A percentile compares a stretch with the other conserved stretches of the same genome.
Conservation (phyloP, 2,888 invertebrate genomes). For the Mythimna lalbum region DNA sequence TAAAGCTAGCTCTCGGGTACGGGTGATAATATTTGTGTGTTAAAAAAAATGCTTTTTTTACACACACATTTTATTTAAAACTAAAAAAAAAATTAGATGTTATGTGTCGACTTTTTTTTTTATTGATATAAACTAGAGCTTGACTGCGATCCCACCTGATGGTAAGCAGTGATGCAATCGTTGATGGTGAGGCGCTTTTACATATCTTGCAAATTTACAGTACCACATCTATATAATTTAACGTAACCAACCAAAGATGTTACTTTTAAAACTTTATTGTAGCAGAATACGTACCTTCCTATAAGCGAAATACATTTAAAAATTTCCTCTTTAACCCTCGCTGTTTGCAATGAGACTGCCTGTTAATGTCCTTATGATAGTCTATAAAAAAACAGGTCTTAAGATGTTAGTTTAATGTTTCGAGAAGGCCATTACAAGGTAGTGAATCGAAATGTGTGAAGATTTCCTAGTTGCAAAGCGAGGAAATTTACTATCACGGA, state of each 20-base stretch:
- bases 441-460: slow-evolving; percentile 41
- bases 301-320: slow-evolving; percentile 76
- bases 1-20: too few species aligned
- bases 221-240: slow-evolving; percentile 64
- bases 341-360: slow-evolving; percentile 69
- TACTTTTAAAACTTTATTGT: slow-evolving; percentile 80
- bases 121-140: too few species aligned
- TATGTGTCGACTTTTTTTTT: too few species aligned
- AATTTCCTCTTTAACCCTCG: slow-evolving; percentile 73
- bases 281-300: slow-evolving; percentile 75
- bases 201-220: background rate
- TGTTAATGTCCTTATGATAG: slow-evolving; percentile 74
- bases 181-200: too few species aligned
- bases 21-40: too few species aligned
- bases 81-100: too few species aligned
- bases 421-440: slow-evolving; percentile 41
- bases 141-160: too few species aligned
- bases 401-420: slow-evolving; percentile 66
- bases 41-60: too few species aligned
- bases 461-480: slow-evolving; percentile 8
- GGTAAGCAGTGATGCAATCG: too few species aligned
- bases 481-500: slow-evolving; percentile 6
- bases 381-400: slow-evolving; percentile 68
- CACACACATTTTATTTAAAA: too few species aligned
- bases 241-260: slow-evolving; percentile 66